These are phyloP conservation scores for Drosophila nasuta DNA, from an alignment of 1,140 invertebrate genomes.

Conservation along the genomic window DNA sequence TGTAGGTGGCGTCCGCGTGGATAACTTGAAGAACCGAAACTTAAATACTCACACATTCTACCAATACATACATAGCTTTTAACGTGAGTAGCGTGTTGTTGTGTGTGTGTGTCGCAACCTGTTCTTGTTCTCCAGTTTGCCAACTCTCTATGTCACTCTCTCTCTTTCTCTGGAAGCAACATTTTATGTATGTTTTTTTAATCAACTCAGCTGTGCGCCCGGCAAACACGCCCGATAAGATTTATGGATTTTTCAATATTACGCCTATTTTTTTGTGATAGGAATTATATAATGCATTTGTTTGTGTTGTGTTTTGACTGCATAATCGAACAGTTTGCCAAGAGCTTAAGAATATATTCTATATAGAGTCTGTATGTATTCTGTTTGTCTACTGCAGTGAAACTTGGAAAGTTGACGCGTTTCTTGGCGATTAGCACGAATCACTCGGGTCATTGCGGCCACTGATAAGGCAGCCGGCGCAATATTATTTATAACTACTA, in stretches of 20 bases:
- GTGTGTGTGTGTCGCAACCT: constrained; percentile 56
- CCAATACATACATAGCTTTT: constrained; percentile 5
- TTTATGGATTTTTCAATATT: constrained; percentile 59
- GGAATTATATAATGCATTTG: constrained; percentile 60
- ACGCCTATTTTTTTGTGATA: constrained; percentile 5
- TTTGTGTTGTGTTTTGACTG: constrained; percentile 31
- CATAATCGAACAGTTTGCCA: constrained; percentile 40
- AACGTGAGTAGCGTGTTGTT: neutral
- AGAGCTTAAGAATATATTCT: constrained; percentile 9
- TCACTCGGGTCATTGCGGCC: constrained; percentile 54
- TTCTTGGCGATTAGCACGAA: constrained; percentile 55
- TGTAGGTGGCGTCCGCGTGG: constrained; percentile 32
- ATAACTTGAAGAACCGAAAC: constrained; percentile 42
- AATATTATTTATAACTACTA: constrained; percentile 23
- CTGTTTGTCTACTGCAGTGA: constrained; percentile 30
- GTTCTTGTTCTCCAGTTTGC: constrained; percentile 64
- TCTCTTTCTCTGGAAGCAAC: neutral
- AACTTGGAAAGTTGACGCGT: constrained; percentile 60
- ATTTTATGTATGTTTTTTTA: constrained; percentile 21
- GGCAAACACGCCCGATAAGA: constrained; percentile 53
- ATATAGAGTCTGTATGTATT: constrained; percentile 7
- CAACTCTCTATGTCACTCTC: neutral
- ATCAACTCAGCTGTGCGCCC: constrained; percentile 47
- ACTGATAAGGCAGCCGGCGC: constrained; percentile 34
- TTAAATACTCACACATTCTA: constrained; percentile 14